These are phyloP conservation scores for Ptiloglossa arizonensis DNA, from an alignment of 1,140 invertebrate species.

Conservation along the genomic window DNA sequence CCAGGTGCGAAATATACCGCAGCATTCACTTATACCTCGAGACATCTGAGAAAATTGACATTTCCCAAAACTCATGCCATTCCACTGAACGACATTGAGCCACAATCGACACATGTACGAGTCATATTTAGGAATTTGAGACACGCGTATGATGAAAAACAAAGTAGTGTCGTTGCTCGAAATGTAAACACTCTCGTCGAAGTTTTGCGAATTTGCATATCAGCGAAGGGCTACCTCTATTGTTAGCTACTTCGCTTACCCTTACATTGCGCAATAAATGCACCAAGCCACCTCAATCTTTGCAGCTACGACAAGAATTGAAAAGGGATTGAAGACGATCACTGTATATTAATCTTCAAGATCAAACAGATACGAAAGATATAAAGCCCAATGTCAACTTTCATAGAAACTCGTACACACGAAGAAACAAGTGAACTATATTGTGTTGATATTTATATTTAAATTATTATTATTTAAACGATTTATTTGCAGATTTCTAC, in stretches of 20 bases:
- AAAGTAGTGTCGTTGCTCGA: constrained; percentile 35
- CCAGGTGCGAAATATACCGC: constrained; percentile 35
- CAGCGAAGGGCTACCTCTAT: constrained; percentile 26
- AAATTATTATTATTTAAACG: constrained; percentile 76
- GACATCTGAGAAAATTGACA: constrained; percentile 43
- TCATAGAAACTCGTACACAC: constrained; percentile 65
- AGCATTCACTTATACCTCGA: constrained; percentile 43
- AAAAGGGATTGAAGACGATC: neutral
- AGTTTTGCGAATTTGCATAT: constrained; percentile 49
- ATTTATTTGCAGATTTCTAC: constrained; percentile 73
- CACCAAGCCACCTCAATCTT: constrained; percentile 22
- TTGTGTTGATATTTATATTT: constrained; percentile 78
- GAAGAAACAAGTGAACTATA: constrained; percentile 63
- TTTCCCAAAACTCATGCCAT: constrained; percentile 66
- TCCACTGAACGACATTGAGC: constrained; percentile 62
- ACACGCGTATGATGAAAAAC: neutral
- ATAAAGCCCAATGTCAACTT: constrained; percentile 61
- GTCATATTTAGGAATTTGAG: constrained; percentile 35
- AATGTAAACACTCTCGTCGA: constrained; percentile 44
- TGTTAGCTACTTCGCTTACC: constrained; percentile 25
- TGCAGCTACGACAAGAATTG: constrained; percentile 23
- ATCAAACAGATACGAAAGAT: constrained; percentile 25
- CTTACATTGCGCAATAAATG: constrained; percentile 41
- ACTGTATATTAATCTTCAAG: constrained; percentile 1
- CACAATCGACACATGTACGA: constrained; percentile 45